Evolutionary conservation across 2,113 vertebrate species (phyloP).

Genomic region (Cyphomyrus discorhynchus): DNA sequence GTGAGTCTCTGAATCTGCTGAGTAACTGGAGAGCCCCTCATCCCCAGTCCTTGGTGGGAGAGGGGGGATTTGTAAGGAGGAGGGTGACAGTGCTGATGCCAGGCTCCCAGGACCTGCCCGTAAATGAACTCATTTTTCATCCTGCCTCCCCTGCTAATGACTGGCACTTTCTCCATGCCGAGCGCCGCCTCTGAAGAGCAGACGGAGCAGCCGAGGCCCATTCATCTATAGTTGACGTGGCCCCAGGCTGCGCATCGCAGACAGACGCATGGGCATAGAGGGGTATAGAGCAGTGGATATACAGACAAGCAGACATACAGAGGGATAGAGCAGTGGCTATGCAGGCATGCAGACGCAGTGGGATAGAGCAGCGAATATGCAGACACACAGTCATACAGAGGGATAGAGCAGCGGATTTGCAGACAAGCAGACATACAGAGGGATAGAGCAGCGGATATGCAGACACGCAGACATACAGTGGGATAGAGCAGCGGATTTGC

Average conservation of each 20-base stretch:
- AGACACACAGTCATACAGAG: background rate
- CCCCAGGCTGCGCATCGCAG: conserved; percentile 24
- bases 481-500: background rate
- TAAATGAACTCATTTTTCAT: conserved; percentile 80
- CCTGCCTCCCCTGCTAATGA: conserved; percentile 67
- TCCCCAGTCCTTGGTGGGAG: conserved; percentile 20
- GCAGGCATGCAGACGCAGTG: background rate
- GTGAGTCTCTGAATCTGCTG: conserved; percentile 54
- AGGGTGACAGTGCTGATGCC: conserved; percentile 47
- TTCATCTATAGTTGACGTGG: conserved; percentile 62
- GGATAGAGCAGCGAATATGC: background rate
- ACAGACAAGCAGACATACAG: background rate
- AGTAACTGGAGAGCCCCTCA: conserved; percentile 44
- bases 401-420: background rate
- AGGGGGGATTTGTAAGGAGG: conserved; percentile 19
- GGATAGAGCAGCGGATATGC: background rate
- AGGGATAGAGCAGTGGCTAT: background rate
- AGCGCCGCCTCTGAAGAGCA: conserved; percentile 64
- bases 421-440: too few species aligned
- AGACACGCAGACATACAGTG: too few species aligned
- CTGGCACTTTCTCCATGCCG: conserved; percentile 70
- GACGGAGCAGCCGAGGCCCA: conserved; percentile 62
- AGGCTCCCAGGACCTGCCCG: conserved; percentile 65
- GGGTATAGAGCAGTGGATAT: background rate
- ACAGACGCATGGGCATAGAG: conserved; percentile 2